Base-by-base conservation (phyloP, 2,797 vertebrate species). In the Crax fasciolata region DNA sequence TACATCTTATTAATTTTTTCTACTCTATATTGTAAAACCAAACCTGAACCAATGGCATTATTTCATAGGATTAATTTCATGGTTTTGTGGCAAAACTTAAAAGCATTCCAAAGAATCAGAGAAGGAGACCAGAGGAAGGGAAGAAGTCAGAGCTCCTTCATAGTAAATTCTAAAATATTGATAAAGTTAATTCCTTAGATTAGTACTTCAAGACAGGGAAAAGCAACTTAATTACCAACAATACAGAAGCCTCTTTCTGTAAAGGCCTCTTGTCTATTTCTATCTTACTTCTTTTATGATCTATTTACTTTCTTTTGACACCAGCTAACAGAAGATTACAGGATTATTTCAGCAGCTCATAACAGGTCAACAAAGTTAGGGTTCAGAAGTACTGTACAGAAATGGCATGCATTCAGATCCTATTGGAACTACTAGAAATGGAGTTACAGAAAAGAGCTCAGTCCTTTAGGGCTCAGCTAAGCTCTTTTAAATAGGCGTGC, bases 61-160 rank as follows among this genome's bases (percentile, higher is more conserved):
- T 89, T 91, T 93, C 67, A 92, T 5, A 78, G 38, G 48, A 67
- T 24, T 84, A 59, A 90, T 80, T 84, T 87, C 11, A 59, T 19
- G 68, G 92, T 39, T 95, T 73, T 94, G 68, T 80, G 84, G 68
- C 46, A 94, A 95, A 93, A 94, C 68, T 68, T 84, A 66, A 63
- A 95, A 92, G 81, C 77, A 93, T 96, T 96, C 93, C 82, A 90
- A 95, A 96, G 76, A 72, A 83, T 73, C 54, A 94, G 39, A 89
- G 62, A 82, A 35, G 7, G 30, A 91, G n/a, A 93, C 49, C 44
- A 67, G 55, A 83, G 28, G 66, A 83, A 92, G 28, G 62, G 73
- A 92, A 86, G 49, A 83, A 85, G 85, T 38, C 74, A 93, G 87
- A 93, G 80, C 23, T 78, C 39, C 67, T 87, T 87, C 73, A 44